phyloP scores from a whole-genome alignment of 2,888 invertebrate genomes.

The Pocota personata region DNA sequence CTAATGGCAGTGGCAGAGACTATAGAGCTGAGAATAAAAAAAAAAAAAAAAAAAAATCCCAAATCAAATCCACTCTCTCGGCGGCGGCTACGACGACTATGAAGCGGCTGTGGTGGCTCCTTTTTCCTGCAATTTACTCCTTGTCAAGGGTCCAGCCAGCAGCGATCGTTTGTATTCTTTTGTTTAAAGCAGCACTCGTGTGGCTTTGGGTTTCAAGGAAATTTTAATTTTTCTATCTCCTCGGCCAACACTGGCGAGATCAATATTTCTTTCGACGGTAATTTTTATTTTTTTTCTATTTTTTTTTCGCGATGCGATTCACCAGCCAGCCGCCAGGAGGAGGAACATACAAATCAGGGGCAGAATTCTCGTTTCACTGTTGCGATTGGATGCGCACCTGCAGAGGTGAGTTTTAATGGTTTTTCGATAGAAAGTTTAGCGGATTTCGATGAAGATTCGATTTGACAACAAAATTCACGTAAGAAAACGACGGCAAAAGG shows the following conservation, averaged over 20 bases:
- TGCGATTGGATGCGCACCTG: neutral
- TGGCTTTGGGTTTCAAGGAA: constrained; percentile 7
- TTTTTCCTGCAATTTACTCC: constrained; percentile 28
- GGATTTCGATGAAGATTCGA: constrained; percentile 22
- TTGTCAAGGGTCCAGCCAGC: constrained; percentile 10
- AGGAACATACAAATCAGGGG: constrained; percentile 46
- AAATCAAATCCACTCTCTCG: constrained; percentile 47
- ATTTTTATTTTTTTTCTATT: constrained; percentile 36
- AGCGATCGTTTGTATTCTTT: constrained; percentile 31
- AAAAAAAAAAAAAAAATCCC: constrained; percentile 27
- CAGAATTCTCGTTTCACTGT: constrained; percentile 30
- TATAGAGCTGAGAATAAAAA: constrained; percentile 36
- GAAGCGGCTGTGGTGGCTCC: constrained; percentile 20
- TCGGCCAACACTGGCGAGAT: constrained; percentile 38
- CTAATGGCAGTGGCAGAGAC: constrained; percentile 50
- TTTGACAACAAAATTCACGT: constrained; percentile 49
- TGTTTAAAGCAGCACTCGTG: constrained; percentile 7
- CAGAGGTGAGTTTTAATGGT: neutral
- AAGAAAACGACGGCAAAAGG: constrained; percentile 32
- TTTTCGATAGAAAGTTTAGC: constrained; percentile 12
- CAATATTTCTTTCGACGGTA: constrained; percentile 60
- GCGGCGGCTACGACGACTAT: constrained; percentile 23
- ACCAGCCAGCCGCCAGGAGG: constrained; percentile 77
- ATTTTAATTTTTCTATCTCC: neutral
- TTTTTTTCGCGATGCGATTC: constrained; percentile 73